Evolutionary conservation across 2,888 invertebrate genomes (phyloP).

Genomic region (Cactoblastis cactorum): DNA sequence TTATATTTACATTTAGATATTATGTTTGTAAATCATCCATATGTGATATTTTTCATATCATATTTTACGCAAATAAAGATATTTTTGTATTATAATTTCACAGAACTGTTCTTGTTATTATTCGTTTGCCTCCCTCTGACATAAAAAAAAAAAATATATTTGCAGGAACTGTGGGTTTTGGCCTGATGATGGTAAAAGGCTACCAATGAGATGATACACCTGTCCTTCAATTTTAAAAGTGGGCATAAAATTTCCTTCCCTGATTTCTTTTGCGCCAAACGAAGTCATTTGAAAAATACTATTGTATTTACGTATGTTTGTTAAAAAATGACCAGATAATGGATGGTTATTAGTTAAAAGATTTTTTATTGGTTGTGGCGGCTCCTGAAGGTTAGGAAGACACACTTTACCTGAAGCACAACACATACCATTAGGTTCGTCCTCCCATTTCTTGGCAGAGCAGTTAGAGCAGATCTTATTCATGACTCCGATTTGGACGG

Average conservation of each 20-base stretch:
- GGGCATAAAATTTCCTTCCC: neutral
- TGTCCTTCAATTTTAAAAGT: neutral
- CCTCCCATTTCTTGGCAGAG: constrained; percentile 13
- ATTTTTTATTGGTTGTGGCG: constrained; percentile 20
- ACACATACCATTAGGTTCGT: constrained; percentile 16
- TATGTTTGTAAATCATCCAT: too few species aligned
- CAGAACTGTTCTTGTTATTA: too few species aligned
- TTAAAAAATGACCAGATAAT: neutral
- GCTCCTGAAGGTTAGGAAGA: constrained; percentile 15
- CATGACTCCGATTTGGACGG: constrained; percentile 27
- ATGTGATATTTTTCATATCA: too few species aligned
- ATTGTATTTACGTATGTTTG: neutral
- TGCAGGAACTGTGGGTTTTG: neutral
- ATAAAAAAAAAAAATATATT: too few species aligned
- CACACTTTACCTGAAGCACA: constrained; percentile 10
- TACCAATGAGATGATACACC: neutral
- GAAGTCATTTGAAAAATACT: neutral
- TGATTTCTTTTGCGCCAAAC: neutral
- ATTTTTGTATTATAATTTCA: too few species aligned
- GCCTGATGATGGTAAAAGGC: neutral
- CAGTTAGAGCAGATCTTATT: constrained; percentile 28
- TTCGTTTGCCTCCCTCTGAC: too few species aligned
- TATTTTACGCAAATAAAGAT: too few species aligned
- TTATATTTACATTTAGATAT: too few species aligned
- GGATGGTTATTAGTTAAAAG: constrained; percentile 21